Conservation (phyloP, 2,888 invertebrate genomes). For the Ormia ochracea region DNA sequence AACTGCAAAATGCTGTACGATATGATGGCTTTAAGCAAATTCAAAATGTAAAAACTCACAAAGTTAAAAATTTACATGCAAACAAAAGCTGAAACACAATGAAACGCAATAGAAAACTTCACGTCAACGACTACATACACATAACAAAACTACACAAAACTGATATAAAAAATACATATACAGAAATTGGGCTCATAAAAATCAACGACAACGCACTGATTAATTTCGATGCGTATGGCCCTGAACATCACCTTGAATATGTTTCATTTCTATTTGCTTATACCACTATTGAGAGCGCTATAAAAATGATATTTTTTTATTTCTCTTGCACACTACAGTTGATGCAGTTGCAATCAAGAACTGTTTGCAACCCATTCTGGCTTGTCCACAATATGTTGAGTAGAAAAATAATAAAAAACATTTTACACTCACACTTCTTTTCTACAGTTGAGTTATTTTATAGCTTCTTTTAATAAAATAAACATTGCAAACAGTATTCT, state of each 20-base stretch:
- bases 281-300: slow-evolving; percentile 14
- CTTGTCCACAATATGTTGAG: no score
- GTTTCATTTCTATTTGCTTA: slow-evolving; percentile 21
- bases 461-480: no score
- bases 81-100: no score
- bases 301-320: neutral
- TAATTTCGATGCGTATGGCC: slow-evolving; percentile 70
- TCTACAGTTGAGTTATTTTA: no score
- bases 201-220: slow-evolving; percentile 51
- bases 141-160: neutral
- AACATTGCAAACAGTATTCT: no score
- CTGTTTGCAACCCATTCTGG: no score
- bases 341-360: no score
- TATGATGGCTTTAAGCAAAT: slow-evolving; percentile 5
- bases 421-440: no score
- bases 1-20: neutral
- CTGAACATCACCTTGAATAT: slow-evolving; percentile 74
- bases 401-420: no score
- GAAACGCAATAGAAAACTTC: slow-evolving; percentile 34
- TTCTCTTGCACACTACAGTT: slow-evolving; percentile 3
- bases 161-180: neutral
- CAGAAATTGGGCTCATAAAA: slow-evolving; percentile 9
- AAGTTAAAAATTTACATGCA: slow-evolving; percentile 62
- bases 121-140: slow-evolving; percentile 4
- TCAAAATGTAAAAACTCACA: slow-evolving; percentile 13